phyloP scores from a whole-genome alignment of 2,113 vertebrate species.

The Pogonocichla stellata region DNA sequence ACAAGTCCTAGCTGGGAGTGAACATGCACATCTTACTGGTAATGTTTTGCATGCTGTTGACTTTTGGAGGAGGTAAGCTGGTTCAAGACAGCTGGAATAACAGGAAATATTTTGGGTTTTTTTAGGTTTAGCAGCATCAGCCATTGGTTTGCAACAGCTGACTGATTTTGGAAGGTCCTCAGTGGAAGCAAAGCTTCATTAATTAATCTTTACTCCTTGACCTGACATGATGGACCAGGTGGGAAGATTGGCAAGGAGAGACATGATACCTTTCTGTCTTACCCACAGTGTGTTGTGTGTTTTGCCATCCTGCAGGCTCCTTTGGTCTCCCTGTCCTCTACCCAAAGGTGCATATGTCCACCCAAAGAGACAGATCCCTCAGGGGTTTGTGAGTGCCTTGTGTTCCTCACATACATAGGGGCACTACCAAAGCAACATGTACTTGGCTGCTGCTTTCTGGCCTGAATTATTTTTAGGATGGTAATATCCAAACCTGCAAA shows the following conservation, averaged over 20 bases:
- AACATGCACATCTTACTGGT: background rate
- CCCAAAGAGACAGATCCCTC: background rate
- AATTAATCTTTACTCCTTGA: background rate
- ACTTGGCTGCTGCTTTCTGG: background rate
- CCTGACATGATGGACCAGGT: background rate
- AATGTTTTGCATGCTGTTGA: background rate
- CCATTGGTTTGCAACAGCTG: background rate
- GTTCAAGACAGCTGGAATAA: background rate
- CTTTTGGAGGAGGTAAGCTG: background rate
- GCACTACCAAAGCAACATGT: background rate
- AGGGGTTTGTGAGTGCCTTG: background rate
- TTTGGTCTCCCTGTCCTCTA: rapidly evolving
- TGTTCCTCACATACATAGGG: background rate
- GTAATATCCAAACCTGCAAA: background rate
- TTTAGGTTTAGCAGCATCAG: background rate
- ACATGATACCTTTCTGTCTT: background rate
- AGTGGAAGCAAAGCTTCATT: background rate
- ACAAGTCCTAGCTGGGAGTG: background rate
- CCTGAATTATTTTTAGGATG: background rate
- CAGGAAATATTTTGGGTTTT: background rate
- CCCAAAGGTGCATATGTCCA: background rate
- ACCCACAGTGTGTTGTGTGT: background rate
- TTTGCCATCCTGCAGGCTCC: background rate
- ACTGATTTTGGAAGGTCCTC: background rate
- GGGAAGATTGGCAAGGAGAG: background rate